phyloP scores from a whole-genome alignment of 2,797 vertebrate genomes.

The Pantherophis vulpinus region DNA sequence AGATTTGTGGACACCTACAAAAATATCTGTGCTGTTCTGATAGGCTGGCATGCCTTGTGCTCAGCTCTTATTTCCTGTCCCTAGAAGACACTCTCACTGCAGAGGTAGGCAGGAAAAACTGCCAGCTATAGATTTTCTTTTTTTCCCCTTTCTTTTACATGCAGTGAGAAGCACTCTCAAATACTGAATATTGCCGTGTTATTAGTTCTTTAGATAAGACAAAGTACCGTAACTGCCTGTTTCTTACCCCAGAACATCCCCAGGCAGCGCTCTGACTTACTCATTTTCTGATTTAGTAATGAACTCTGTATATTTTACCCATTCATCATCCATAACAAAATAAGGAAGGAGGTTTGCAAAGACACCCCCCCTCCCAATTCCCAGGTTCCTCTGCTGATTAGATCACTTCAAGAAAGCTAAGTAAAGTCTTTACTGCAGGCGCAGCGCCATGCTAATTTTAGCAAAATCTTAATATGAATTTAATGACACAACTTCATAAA shows the following conservation, averaged over 20 bases:
- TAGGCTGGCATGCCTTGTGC: neutral
- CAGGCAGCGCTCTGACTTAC: neutral
- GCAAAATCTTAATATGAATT: neutral
- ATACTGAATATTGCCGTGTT: neutral
- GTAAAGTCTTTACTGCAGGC: neutral
- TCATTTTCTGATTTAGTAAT: neutral
- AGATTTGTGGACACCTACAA: neutral
- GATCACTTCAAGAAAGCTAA: neutral
- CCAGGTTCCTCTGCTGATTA: slow-evolving; percentile 1
- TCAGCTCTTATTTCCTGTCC: neutral
- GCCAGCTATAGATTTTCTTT: neutral
- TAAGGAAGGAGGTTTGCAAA: slow-evolving; percentile 5
- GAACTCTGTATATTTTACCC: neutral
- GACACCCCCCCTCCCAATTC: neutral
- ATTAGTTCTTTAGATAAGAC: neutral
- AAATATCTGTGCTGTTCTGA: too few relatives aligned
- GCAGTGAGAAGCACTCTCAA: neutral
- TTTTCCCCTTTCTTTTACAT: neutral
- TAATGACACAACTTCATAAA: neutral
- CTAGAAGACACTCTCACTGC: neutral
- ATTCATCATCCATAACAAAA: neutral
- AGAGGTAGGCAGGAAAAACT: neutral
- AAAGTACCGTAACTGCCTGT: neutral
- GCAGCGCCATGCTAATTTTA: neutral
- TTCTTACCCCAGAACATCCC: neutral